Conservation (phyloP, 1,140 invertebrate species). For the Metaphire vulgaris region DNA sequence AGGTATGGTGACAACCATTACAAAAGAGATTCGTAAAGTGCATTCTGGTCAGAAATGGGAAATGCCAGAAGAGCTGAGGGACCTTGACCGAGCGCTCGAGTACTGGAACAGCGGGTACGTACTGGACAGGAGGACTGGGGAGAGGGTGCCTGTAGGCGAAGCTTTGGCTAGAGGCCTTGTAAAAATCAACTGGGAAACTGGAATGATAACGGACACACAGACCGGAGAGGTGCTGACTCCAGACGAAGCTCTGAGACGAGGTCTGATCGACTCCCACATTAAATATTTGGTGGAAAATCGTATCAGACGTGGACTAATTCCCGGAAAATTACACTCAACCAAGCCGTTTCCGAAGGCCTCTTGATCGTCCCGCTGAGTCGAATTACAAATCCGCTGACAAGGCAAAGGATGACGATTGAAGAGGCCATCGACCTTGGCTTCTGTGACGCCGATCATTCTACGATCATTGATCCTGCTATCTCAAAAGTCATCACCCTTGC, state of each 20-base stretch:
- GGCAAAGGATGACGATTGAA: constrained; percentile 62
- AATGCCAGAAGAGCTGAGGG: not conserved
- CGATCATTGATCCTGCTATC: constrained; percentile 56
- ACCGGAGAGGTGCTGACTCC: constrained; percentile 14
- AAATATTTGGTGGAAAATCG: constrained; percentile 64
- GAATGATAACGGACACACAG: constrained; percentile 19
- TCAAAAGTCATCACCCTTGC: constrained; percentile 37
- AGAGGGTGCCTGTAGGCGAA: not conserved
- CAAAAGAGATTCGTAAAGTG: not conserved
- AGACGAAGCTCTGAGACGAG: constrained; percentile 15
- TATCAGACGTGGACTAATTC: constrained; percentile 43
- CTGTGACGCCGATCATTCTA: constrained; percentile 31
- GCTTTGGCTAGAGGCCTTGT: not conserved
- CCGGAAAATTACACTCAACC: constrained; percentile 21
- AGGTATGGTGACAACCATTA: not conserved
- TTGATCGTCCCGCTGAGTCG: constrained; percentile 52
- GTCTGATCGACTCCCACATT: constrained; percentile 57
- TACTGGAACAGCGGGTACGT: not conserved
- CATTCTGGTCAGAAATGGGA: not conserved
- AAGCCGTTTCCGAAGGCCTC: constrained; percentile 22
- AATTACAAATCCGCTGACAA: constrained; percentile 64
- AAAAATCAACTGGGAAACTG: constrained; percentile 26
- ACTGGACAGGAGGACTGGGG: not conserved
- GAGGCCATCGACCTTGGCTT: constrained; percentile 58
- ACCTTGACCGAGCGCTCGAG: not conserved